Base-by-base conservation (phyloP, 2,113 vertebrate genomes). In the Coregonus clupeaformis region DNA sequence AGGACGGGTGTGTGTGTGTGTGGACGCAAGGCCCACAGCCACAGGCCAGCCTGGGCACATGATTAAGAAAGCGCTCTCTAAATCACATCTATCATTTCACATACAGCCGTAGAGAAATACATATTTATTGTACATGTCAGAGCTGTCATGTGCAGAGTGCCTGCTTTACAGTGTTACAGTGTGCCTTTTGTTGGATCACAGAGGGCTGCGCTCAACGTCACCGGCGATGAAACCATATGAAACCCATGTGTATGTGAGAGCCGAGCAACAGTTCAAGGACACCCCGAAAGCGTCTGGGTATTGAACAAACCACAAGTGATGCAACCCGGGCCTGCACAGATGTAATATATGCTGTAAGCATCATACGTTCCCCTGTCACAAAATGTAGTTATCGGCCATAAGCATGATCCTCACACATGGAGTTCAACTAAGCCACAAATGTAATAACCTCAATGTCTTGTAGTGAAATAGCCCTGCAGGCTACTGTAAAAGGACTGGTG, bases 81-180 rank as follows among this genome's bases (percentile, higher is more conserved):
- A 94, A 92, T 87, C 81, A 89, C 88, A 92, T 89, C 87, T 89
- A 86, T 93, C 91, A 91, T 86, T 91, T 86, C 74, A 82, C 55
- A 83, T 82, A 82, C 80, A 88, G 84, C 82, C 77, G 45, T 72
- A 59, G 77, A 81, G 86, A 90, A 80, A 85, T 86, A 76, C 68
- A 27, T 84, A 89, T 93, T 92, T 92, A 93, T 92, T 88, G 81
- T 90, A 69, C 85, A 82, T 87, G 91, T 93, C 93, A 91, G 76
- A 82, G 82, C 87, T 91, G 92, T 92, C 93, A 89, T 90, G 82
- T 75, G 76, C 36, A 79, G 82, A 65, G 82, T 75, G 88, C 84
- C 83, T 75, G 71, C 68, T 86, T 80, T 85, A 90, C 89, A 83
- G 84, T 83, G 42, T 81, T 85, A 90, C 89, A 84, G 84, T 83